Conservation (phyloP, 2,888 invertebrate species). For the Cephus pygmeus region DNA sequence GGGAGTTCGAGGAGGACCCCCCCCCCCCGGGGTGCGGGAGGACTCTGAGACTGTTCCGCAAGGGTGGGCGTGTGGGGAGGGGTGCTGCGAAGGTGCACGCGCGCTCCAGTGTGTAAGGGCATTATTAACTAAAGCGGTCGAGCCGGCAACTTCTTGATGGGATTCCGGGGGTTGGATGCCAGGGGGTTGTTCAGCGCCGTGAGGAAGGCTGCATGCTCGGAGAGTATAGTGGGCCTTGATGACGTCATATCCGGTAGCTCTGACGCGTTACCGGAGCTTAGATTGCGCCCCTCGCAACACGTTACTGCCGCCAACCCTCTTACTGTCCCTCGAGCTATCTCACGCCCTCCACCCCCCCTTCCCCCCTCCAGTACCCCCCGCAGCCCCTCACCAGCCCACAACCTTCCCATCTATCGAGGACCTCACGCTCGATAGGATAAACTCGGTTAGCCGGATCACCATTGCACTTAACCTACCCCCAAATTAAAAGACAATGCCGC, state of each 20-base stretch:
- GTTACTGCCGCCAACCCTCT: constrained; percentile 20
- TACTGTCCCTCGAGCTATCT: neutral
- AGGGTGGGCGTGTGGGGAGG: constrained; percentile 1
- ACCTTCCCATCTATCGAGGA: neutral
- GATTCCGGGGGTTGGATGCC: constrained; percentile 36
- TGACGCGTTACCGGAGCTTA: constrained; percentile 43
- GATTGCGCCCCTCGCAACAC: constrained; percentile 34
- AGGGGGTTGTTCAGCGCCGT: constrained; percentile 10
- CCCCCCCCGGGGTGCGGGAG: neutral
- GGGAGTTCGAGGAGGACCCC: neutral
- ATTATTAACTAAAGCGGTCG: constrained; percentile 49
- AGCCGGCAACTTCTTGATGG: constrained; percentile 46
- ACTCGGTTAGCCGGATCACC: constrained; percentile 3
- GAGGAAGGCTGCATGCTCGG: constrained; percentile 12
- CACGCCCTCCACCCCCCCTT: neutral
- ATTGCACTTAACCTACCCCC: constrained; percentile 20
- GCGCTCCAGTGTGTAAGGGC: constrained; percentile 20
- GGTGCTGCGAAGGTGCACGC: neutral
- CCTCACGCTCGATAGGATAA: neutral
- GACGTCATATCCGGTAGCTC: constrained; percentile 54
- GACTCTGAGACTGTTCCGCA: neutral
- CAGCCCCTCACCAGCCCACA: neutral
- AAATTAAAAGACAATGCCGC: constrained; percentile 39
- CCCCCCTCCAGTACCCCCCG: neutral
- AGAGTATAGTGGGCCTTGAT: constrained; percentile 31